Conservation (phyloP, 2,888 invertebrate species). For the Prenolepis imparis region DNA sequence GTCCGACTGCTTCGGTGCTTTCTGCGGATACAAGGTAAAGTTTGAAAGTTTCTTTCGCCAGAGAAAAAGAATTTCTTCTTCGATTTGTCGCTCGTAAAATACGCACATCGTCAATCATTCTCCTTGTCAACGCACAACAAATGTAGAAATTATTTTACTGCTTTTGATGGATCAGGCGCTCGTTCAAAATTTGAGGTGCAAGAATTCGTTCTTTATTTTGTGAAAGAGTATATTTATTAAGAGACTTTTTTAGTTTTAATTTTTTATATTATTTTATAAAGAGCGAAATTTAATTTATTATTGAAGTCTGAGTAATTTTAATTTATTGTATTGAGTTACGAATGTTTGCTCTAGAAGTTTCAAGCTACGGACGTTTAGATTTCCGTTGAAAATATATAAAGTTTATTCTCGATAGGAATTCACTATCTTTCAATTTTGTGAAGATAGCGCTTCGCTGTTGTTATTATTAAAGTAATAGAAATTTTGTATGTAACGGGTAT, state of each 20-base stretch:
- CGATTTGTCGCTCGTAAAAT: conserved; percentile 17
- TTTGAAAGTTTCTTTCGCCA: conserved; percentile 16
- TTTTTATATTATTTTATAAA: not conserved
- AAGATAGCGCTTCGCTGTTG: not conserved
- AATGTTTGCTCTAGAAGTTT: not conserved
- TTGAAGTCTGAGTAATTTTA: not conserved
- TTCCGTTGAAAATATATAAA: not conserved
- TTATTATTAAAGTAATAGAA: conserved; percentile 25
- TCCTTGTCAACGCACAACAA: conserved; percentile 13
- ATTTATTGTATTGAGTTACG: conserved; percentile 11
- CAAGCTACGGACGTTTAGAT: not conserved
- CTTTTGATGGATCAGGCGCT: not conserved
- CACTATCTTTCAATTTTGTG: not conserved
- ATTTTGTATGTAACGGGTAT: not conserved
- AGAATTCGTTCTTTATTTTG: not conserved
- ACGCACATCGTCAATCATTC: conserved; percentile 41
- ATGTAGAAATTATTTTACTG: conserved; percentile 22
- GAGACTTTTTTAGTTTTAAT: not conserved
- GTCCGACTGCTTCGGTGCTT: conserved; percentile 65
- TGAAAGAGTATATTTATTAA: not conserved
- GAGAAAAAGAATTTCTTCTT: conserved; percentile 27
- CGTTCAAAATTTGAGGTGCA: not conserved
- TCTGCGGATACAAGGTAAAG: conserved; percentile 54
- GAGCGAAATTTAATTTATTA: not conserved
- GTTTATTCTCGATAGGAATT: not conserved